Percentiles rank a stretch among this genome's conserved stretches.
Evolutionary conservation across 2,113 vertebrate species (phyloP).

Genomic region (Hemiscyllium ocellatum): DNA sequence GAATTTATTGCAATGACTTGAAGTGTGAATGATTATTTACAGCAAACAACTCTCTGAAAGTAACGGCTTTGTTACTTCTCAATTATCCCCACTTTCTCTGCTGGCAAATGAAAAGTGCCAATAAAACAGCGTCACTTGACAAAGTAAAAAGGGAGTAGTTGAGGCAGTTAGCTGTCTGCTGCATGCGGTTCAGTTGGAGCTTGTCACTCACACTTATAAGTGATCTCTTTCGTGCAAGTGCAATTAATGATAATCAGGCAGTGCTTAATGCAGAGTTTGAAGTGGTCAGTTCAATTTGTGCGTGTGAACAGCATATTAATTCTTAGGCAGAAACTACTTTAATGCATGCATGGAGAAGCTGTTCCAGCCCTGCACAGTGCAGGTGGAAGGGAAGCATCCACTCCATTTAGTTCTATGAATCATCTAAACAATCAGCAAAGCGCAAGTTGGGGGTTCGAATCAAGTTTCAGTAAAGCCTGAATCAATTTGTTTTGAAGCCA

Average conservation of each 20-base stretch:
- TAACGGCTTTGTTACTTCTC: neutral
- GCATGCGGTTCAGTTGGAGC: neutral
- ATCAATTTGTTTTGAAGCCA: constrained; percentile 1
- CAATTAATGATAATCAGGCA: constrained; percentile 33
- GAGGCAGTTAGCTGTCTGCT: neutral
- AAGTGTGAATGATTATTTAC: neutral
- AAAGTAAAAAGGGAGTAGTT: neutral
- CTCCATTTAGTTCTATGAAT: neutral
- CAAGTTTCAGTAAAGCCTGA: neutral
- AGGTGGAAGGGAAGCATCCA: neutral
- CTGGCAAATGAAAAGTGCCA: constrained; percentile 30
- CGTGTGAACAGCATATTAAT: constrained; percentile 19
- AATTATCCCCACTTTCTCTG: constrained; percentile 3
- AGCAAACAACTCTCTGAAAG: neutral
- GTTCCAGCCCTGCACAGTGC: neutral
- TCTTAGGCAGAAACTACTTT: neutral
- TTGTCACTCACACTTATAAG: constrained; percentile 29
- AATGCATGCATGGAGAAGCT: neutral
- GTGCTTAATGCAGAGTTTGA: neutral
- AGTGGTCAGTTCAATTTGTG: constrained; percentile 12
- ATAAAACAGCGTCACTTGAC: constrained; percentile 26
- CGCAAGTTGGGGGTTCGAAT: neutral
- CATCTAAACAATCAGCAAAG: neutral
- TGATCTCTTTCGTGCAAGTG: constrained; percentile 13
- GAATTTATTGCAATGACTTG: neutral